Evolutionary conservation across 2,113 vertebrate species (phyloP).

Genomic region (Syrrhaptes paradoxus): DNA sequence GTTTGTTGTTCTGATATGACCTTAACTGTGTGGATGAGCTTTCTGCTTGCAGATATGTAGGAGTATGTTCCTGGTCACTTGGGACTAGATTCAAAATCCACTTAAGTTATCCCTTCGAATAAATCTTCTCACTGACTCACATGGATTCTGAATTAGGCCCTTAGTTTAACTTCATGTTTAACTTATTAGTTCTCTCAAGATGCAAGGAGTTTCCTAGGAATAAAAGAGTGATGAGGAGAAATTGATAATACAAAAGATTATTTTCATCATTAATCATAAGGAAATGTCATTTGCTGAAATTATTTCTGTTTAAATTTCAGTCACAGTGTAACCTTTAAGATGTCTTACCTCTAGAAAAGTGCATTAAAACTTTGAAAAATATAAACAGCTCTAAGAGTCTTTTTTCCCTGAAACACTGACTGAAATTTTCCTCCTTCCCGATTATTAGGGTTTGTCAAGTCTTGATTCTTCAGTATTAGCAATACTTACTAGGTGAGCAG

Average conservation of each 20-base stretch:
- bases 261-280: not conserved
- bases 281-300: not conserved
- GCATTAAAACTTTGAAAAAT: not conserved
- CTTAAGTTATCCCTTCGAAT: not conserved
- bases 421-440: not conserved
- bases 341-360: not conserved
- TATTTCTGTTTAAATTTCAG: not conserved
- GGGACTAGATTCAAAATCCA: not conserved
- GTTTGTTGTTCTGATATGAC: not conserved
- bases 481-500: not conserved
- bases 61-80: not conserved
- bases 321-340: not conserved
- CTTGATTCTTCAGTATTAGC: not conserved
- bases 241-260: not conserved
- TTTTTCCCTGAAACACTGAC: accelerated
- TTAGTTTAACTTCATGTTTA: not conserved
- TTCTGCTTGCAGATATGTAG: not conserved
- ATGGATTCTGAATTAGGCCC: not conserved
- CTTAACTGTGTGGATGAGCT: not conserved
- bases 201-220: not conserved
- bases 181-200: not conserved
- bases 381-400: not conserved
- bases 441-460: not conserved
- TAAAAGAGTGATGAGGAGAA: not conserved
- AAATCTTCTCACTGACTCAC: not conserved